Percentiles rank a stretch among this genome's conserved stretches.
Evolutionary conservation across 2,888 invertebrate species (phyloP).

Genomic region (Tipula unca): DNA sequence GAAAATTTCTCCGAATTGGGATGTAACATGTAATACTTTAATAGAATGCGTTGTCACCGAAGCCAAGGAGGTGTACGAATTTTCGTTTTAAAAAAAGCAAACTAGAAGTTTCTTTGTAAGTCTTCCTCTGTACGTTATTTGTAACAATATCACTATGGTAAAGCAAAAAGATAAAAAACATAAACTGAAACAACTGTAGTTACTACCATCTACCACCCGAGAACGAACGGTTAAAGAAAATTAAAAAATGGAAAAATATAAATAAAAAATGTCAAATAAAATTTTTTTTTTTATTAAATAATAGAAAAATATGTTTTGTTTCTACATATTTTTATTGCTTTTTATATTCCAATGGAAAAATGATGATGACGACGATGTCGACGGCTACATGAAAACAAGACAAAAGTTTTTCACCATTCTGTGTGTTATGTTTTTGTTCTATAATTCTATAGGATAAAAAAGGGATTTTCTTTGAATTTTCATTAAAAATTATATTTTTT

Average conservation of each 20-base stretch:
- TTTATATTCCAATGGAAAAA: not conserved
- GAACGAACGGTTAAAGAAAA: not conserved
- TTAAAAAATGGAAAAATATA: not conserved
- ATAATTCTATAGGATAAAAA: not conserved
- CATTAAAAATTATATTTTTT: not conserved
- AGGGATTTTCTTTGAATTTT: conserved; percentile 14
- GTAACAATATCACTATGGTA: not conserved
- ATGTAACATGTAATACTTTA: too few species aligned
- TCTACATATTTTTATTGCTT: not conserved
- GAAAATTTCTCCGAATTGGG: too few species aligned
- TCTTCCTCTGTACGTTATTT: not conserved
- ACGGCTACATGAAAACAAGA: not conserved
- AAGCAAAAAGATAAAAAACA: not conserved
- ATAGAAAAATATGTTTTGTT: conserved; percentile 8
- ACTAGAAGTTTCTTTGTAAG: not conserved
- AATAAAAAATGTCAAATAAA: not conserved
- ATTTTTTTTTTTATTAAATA: not conserved
- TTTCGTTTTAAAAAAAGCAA: not conserved
- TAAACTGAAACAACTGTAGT: not conserved
- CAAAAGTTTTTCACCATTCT: not conserved
- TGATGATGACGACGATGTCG: not conserved
- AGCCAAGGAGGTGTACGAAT: too few species aligned
- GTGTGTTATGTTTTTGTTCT: not conserved
- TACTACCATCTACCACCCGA: not conserved
- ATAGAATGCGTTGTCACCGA: too few species aligned